Conservation (phyloP, 2,888 invertebrate genomes). For the Aphodius sticticus region DNA sequence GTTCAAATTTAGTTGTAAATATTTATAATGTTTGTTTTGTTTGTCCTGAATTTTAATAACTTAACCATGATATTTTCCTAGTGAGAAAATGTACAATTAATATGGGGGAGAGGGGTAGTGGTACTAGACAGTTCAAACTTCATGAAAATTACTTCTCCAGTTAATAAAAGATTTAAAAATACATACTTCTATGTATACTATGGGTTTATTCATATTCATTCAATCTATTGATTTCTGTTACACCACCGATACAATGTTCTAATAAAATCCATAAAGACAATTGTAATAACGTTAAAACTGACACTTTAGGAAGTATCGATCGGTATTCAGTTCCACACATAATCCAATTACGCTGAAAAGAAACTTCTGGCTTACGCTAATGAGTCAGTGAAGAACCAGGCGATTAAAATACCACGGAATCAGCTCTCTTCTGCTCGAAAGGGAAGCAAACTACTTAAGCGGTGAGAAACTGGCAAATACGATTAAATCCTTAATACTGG, state of each 20-base stretch:
- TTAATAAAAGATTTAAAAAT: too few species aligned
- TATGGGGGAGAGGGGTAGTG: too few species aligned
- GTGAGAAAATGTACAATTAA: too few species aligned
- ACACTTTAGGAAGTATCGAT: not conserved
- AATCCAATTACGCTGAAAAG: not conserved
- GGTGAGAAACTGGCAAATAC: not conserved
- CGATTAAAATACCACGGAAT: conserved; percentile 4
- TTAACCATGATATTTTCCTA: too few species aligned
- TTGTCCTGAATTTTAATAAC: too few species aligned
- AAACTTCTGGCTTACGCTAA: not conserved
- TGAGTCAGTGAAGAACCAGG: not conserved
- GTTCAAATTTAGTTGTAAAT: too few species aligned
- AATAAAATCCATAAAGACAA: not conserved
- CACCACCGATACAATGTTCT: not conserved
- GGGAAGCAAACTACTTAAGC: not conserved
- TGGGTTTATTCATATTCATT: too few species aligned
- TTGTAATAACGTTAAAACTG: not conserved
- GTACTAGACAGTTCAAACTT: too few species aligned
- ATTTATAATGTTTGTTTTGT: too few species aligned
- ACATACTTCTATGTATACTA: too few species aligned
- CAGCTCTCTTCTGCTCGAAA: not conserved
- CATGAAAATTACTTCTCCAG: too few species aligned
- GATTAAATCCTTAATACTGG: conserved; percentile 19
- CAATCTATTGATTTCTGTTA: too few species aligned
- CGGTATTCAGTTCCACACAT: conserved; percentile 4